Conservation (phyloP, 2,888 invertebrate genomes). For the Oxycera nigricornis region DNA sequence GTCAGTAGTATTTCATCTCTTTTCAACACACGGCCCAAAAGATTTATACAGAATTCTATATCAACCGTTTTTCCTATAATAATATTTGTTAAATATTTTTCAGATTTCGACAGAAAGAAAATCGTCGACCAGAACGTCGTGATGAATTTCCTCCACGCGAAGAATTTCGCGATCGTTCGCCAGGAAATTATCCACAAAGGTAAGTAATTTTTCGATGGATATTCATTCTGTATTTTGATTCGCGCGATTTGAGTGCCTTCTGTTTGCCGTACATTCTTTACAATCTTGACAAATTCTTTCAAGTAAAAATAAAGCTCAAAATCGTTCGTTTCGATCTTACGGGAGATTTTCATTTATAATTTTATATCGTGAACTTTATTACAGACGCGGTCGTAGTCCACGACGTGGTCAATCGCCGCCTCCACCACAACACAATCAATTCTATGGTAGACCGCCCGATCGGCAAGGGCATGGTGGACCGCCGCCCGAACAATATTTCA, state of each 20-base stretch:
- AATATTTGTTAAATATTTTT: too few relatives aligned
- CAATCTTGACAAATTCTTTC: too few relatives aligned
- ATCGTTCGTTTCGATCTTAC: too few relatives aligned
- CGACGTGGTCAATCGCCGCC: conserved; percentile 44
- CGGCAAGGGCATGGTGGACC: conserved; percentile 17
- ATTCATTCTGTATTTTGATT: neutral
- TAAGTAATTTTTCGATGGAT: conserved; percentile 7
- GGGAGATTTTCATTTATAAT: neutral
- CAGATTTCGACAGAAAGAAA: conserved; percentile 46
- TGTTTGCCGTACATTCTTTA: too few relatives aligned
- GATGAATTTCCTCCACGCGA: conserved; percentile 45
- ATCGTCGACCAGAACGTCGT: conserved; percentile 44
- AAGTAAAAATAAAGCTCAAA: too few relatives aligned
- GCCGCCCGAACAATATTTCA: conserved; percentile 41
- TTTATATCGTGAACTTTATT: too few relatives aligned
- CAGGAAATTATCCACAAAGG: conserved; percentile 42
- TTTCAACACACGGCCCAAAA: neutral
- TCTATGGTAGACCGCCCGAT: conserved; percentile 35
- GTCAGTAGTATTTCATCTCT: too few relatives aligned
- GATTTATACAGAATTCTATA: neutral
- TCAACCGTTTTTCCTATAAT: conserved; percentile 9
- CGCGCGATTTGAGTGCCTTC: neutral
- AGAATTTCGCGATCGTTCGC: conserved; percentile 46
- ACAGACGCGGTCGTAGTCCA: conserved; percentile 43
- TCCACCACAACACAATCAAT: conserved; percentile 35